phyloP scores from a whole-genome alignment of 2,888 invertebrate genomes.

The Reticulitermes lucifugus region DNA sequence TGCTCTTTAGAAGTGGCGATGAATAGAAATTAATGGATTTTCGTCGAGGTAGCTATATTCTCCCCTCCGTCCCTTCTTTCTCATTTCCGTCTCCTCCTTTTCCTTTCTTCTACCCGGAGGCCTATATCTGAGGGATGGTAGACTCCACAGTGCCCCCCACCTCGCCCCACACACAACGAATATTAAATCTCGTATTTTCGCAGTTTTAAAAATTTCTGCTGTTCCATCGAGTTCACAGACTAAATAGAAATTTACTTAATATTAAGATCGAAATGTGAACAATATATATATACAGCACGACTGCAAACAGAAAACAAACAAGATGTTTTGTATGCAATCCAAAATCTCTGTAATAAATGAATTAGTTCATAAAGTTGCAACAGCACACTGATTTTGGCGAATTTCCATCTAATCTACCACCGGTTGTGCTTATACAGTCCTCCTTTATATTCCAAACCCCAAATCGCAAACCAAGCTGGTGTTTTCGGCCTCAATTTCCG shows the following conservation, averaged over 20 bases:
- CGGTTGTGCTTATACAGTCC: neutral
- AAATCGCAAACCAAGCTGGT: too few relatives aligned
- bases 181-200: slow-evolving; percentile 37
- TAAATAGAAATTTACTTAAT: slow-evolving; percentile 5
- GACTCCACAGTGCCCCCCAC: neutral
- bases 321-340: neutral
- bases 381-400: neutral
- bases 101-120: neutral
- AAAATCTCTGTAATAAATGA: slow-evolving; percentile 8
- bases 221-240: slow-evolving; percentile 4
- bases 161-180: neutral
- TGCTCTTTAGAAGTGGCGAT: slow-evolving; percentile 34
- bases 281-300: neutral
- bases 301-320: neutral
- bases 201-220: slow-evolving; percentile 13
- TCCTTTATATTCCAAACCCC: neutral
- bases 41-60: neutral
- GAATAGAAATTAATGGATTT: slow-evolving; percentile 38
- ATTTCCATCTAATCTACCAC: neutral
- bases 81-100: slow-evolving; percentile 3
- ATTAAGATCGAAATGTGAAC: slow-evolving; percentile 5
- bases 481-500: too few relatives aligned
- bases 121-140: neutral
- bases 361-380: neutral
- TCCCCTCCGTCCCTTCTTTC: neutral